Conservation (phyloP, 1,140 invertebrate species). For the Dinothrombium tinctorium region DNA sequence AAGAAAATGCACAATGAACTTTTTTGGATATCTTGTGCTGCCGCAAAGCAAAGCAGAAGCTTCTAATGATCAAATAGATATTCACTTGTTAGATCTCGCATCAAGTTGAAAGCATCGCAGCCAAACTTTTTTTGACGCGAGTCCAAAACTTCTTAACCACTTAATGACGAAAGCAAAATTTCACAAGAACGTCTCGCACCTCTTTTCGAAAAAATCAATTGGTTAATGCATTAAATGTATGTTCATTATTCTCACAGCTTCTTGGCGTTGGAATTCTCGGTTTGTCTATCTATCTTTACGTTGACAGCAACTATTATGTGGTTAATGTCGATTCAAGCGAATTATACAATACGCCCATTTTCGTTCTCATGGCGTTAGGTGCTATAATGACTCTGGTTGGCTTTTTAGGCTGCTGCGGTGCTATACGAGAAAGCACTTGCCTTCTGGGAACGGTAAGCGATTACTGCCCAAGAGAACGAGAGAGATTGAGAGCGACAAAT, state of each 20-base stretch:
- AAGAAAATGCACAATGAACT: too few species aligned
- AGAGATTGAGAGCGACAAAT: too few species aligned
- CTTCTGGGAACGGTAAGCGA: constrained; percentile 48
- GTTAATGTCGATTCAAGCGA: constrained; percentile 38
- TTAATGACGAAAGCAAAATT: too few species aligned
- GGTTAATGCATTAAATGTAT: not conserved
- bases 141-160: too few species aligned
- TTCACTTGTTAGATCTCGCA: too few species aligned
- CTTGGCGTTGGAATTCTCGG: constrained; percentile 38
- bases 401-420: constrained; percentile 73
- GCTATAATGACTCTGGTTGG: constrained; percentile 50
- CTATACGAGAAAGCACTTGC: constrained; percentile 58
- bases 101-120: too few species aligned
- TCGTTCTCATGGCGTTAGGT: constrained; percentile 50
- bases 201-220: too few species aligned
- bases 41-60: too few species aligned
- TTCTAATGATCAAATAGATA: too few species aligned
- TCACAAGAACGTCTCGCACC: too few species aligned
- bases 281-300: constrained; percentile 45
- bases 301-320: constrained; percentile 44
- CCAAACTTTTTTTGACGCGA: too few species aligned
- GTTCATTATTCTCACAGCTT: constrained; percentile 31
- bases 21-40: too few species aligned
- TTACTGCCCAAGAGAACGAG: not conserved
- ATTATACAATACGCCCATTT: constrained; percentile 41